Conservation (phyloP, 2,888 invertebrate genomes). For the Meteorus cinctellus region DNA sequence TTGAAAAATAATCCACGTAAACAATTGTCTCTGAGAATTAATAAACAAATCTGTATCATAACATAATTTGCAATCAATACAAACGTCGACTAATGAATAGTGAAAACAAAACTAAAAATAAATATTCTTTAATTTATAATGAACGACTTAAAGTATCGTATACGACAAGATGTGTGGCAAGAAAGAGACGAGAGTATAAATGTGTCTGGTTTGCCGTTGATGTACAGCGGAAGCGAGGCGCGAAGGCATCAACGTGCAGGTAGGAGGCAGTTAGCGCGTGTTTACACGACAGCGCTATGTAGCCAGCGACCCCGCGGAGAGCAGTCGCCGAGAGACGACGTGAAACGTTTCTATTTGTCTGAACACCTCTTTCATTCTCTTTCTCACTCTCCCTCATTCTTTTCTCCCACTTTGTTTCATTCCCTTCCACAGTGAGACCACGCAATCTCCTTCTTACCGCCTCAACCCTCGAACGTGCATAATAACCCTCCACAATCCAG, state of each 20-base stretch:
- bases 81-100: neutral
- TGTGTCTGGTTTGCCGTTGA: conserved; percentile 28
- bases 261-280: conserved; percentile 71
- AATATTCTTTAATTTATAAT: neutral
- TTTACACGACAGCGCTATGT: conserved; percentile 73
- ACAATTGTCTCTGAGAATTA: no score
- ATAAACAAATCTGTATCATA: no score
- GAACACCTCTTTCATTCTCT: conserved; percentile 57
- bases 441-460: conserved; percentile 28
- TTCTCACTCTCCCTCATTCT: conserved; percentile 46
- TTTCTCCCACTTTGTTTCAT: conserved; percentile 34
- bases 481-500: conserved; percentile 54
- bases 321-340: conserved; percentile 50
- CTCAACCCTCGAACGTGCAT: conserved; percentile 54
- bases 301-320: conserved; percentile 68
- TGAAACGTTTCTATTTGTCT: conserved; percentile 71
- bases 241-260: conserved; percentile 53
- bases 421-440: conserved; percentile 5
- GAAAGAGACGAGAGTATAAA: conserved; percentile 18
- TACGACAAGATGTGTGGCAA: neutral
- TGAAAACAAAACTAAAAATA: neutral
- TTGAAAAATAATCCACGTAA: no score
- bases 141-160: neutral
- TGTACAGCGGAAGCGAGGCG: conserved; percentile 37
- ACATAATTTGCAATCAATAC: no score